phyloP scores from a whole-genome alignment of 2,113 vertebrate genomes.

The Syrmaticus mikado region DNA sequence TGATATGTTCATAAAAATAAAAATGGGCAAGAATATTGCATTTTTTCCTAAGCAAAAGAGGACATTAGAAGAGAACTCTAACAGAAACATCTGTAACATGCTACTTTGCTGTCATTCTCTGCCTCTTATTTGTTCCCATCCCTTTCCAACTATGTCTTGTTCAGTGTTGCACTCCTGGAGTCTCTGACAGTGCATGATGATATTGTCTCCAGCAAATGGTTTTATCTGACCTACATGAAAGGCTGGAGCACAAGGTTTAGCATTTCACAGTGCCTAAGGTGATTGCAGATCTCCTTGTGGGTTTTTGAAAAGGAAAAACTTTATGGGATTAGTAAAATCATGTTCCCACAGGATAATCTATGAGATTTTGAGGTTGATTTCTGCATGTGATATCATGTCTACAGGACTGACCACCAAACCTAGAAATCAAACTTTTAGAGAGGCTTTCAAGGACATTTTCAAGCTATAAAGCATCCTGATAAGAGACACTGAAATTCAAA shows the following conservation, averaged over 20 bases:
- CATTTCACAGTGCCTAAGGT: not conserved
- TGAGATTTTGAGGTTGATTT: not conserved
- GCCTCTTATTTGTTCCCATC: not conserved
- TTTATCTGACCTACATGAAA: not conserved
- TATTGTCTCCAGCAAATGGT: not conserved
- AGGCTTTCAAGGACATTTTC: constrained; percentile 3
- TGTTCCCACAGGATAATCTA: not conserved
- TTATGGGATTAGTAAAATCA: not conserved
- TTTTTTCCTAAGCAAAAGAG: not conserved
- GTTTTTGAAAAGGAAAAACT: not conserved
- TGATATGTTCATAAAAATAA: not conserved
- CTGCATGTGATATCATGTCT: not conserved
- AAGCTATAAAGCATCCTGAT: not conserved
- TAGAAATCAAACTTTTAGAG: not conserved
- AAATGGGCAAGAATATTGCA: not conserved
- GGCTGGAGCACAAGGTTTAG: not conserved
- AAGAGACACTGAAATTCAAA: not conserved
- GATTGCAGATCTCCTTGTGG: not conserved
- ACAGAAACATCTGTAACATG: not conserved
- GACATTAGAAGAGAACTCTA: not conserved
- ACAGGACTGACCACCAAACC: not conserved
- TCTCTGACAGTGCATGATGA: not conserved
- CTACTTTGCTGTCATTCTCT: not conserved
- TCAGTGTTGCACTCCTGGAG: not conserved
- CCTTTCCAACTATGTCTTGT: not conserved